A percentile compares a stretch with the other conserved stretches of the same genome.
These are phyloP conservation scores for Leptopilina myrica DNA, from an alignment of 2,888 invertebrate species.

Conservation along the genomic window DNA sequence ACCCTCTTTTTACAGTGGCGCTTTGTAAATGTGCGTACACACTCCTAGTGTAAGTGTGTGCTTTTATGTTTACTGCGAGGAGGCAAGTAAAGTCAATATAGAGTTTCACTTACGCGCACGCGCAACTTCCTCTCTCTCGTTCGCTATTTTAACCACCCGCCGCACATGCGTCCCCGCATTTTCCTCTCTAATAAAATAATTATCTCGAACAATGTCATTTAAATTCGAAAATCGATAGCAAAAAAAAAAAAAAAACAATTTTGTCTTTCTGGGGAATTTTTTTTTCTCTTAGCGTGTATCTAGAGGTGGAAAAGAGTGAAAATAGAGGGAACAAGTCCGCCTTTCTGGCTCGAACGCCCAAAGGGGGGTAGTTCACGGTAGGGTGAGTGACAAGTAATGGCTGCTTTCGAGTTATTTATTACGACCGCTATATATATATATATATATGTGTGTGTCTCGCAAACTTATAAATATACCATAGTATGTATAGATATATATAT, in stretches of 20 bases:
- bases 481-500: slow-evolving; percentile 9
- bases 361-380: slow-evolving; percentile 51
- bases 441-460: slow-evolving; percentile 29
- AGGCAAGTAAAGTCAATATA: slow-evolving; percentile 73
- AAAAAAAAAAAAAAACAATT: too few species aligned
- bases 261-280: too few species aligned
- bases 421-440: slow-evolving; percentile 48
- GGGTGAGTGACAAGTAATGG: slow-evolving; percentile 73
- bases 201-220: neutral
- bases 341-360: slow-evolving; percentile 30
- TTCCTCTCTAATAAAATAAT: slow-evolving; percentile 2
- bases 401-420: slow-evolving; percentile 71
- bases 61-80: slow-evolving; percentile 40
- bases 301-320: too few species aligned
- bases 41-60: slow-evolving; percentile 28
- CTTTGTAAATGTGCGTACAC: slow-evolving; percentile 25
- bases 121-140: slow-evolving; percentile 63
- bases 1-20: neutral
- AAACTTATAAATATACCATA: slow-evolving; percentile 45
- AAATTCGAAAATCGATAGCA: too few species aligned
- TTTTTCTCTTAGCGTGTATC: too few species aligned
- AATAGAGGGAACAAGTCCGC: slow-evolving; percentile 27
- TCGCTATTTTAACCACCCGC: slow-evolving; percentile 56
- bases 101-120: slow-evolving; percentile 67
- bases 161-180: slow-evolving; percentile 63